Percentiles rank a stretch among this genome's conserved stretches.
Evolutionary conservation across 2,797 vertebrate genomes (phyloP).

Genomic region (Rhincodon typus): DNA sequence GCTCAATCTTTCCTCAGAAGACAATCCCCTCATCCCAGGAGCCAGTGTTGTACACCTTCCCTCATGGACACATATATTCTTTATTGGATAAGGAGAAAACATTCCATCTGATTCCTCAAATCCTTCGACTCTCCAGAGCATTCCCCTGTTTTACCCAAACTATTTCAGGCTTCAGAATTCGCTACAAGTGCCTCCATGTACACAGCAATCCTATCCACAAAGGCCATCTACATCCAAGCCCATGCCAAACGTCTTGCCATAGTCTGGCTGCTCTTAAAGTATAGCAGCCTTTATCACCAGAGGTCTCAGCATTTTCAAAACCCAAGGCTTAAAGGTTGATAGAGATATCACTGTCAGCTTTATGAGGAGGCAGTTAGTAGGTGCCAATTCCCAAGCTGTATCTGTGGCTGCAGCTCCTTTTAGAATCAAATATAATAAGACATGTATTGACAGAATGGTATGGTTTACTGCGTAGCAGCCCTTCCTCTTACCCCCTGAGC

Average conservation of each 20-base stretch:
- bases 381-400: not conserved
- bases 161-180: too few species aligned
- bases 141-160: not conserved
- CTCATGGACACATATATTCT: too few species aligned
- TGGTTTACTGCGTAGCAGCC: too few species aligned
- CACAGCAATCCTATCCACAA: not conserved
- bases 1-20: too few species aligned
- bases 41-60: too few species aligned
- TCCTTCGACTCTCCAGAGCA: not conserved
- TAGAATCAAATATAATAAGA: not conserved
- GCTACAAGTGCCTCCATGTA: too few species aligned
- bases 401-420: not conserved
- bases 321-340: not conserved
- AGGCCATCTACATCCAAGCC: not conserved
- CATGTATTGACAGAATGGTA: too few species aligned
- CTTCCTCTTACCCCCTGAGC: not conserved
- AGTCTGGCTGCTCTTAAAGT: not conserved
- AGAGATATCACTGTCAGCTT: not conserved
- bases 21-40: too few species aligned
- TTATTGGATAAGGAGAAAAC: not conserved
- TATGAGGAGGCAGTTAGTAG: not conserved
- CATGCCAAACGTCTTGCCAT: not conserved
- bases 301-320: not conserved
- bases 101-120: not conserved
- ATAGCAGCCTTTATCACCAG: not conserved